phyloP scores from a whole-genome alignment of 2,113 vertebrate species.

The Calidris pugnax region DNA sequence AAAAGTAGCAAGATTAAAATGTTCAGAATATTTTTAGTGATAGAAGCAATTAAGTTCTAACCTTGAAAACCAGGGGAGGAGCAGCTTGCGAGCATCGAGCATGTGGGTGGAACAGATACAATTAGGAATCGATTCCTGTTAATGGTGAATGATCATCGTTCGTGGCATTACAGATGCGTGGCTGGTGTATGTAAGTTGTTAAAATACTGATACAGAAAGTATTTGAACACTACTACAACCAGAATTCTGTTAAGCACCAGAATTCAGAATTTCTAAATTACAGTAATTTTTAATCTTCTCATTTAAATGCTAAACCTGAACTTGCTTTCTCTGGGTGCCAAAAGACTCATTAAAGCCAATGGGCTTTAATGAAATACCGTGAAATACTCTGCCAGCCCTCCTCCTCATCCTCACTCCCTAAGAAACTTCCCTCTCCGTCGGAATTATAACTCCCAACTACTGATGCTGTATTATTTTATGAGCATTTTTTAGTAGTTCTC shows the following conservation, averaged over 20 bases:
- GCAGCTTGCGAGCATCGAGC: not conserved
- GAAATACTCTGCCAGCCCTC: not conserved
- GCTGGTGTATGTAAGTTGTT: not conserved
- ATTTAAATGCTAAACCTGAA: not conserved
- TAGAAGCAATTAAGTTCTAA: conserved; percentile 20
- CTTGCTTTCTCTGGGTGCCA: not conserved
- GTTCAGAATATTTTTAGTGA: not conserved
- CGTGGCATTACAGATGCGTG: not conserved
- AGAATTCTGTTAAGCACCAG: not conserved
- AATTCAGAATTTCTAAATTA: not conserved
- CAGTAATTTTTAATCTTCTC: not conserved
- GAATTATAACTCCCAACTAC: not conserved
- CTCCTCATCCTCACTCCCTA: not conserved
- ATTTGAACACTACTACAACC: not conserved
- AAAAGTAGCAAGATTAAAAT: conserved; percentile 46
- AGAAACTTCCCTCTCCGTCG: not conserved
- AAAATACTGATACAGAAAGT: not conserved
- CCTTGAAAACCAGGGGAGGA: not conserved
- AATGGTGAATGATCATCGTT: not conserved
- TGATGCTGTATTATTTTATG: not conserved
- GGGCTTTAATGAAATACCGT: not conserved
- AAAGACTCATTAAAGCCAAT: not conserved
- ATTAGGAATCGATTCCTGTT: not conserved
- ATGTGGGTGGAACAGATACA: not conserved
- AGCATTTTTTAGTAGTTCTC: conserved; percentile 9